Conservation (phyloP, 2,888 invertebrate species). For the Balanococcus diminutus region DNA sequence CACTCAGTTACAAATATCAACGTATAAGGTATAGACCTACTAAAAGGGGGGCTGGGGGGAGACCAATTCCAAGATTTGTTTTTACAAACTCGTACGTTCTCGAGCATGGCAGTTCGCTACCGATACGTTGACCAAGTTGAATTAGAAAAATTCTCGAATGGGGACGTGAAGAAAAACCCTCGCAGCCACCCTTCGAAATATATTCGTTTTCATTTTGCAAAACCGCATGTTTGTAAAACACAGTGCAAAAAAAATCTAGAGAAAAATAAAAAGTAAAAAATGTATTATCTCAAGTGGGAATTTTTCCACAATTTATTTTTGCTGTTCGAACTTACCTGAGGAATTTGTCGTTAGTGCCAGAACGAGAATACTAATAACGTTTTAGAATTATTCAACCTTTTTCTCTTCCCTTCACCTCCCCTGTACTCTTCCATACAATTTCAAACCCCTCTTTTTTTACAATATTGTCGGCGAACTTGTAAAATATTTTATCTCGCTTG, state of each 20-base stretch:
- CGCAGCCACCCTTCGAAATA: not conserved
- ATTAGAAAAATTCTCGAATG: not conserved
- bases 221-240: not conserved
- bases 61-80: not conserved
- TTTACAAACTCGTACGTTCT: not conserved
- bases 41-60: no score
- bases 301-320: slow-evolving; percentile 24
- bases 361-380: slow-evolving; percentile 23
- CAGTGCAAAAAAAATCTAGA: not conserved
- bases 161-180: not conserved
- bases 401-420: not conserved
- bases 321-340: slow-evolving; percentile 15
- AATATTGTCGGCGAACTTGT: not conserved
- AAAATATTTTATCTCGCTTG: slow-evolving; percentile 12
- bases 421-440: no score
- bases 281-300: slow-evolving; percentile 22
- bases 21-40: not conserved
- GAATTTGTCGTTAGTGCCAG: slow-evolving; percentile 11
- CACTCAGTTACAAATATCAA: no score
- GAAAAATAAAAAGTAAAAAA: not conserved
- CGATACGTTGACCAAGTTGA: not conserved
- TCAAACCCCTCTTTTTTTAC: not conserved
- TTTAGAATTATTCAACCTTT: slow-evolving; percentile 16
- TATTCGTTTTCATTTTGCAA: not conserved
- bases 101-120: not conserved